Evolutionary conservation across 2,797 vertebrate genomes (phyloP).

Genomic region (Linurgus olivaceus): DNA sequence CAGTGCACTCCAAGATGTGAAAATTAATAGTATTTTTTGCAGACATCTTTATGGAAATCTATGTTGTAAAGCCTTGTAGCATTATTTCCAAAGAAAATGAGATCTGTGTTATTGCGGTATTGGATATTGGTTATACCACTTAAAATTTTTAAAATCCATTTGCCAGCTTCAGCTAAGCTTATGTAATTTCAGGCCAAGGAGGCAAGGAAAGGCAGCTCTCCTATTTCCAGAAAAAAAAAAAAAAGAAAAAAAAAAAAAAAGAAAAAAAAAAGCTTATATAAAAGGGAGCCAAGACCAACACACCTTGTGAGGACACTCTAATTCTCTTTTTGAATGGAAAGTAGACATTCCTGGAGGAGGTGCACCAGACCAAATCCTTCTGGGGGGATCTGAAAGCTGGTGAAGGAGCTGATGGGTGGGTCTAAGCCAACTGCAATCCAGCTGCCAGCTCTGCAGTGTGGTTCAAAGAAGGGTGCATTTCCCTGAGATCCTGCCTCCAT

Average conservation of each 20-base stretch:
- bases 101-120: background rate
- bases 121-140: background rate
- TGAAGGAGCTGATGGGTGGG: background rate
- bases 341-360: background rate
- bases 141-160: background rate
- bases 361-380: background rate
- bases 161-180: background rate
- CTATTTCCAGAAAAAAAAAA: background rate
- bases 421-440: background rate
- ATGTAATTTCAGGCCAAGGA: background rate
- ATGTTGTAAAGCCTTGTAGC: background rate
- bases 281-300: background rate
- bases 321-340: background rate
- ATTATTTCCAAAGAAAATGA: background rate
- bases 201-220: background rate
- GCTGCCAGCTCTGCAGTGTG: background rate
- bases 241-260: background rate
- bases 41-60: background rate
- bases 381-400: background rate
- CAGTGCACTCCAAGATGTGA: background rate
- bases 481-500: background rate
- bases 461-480: background rate
- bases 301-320: background rate
- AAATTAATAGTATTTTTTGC: background rate
- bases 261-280: background rate